Conservation (phyloP, 2,888 invertebrate genomes). For the Megamerina dolium region DNA sequence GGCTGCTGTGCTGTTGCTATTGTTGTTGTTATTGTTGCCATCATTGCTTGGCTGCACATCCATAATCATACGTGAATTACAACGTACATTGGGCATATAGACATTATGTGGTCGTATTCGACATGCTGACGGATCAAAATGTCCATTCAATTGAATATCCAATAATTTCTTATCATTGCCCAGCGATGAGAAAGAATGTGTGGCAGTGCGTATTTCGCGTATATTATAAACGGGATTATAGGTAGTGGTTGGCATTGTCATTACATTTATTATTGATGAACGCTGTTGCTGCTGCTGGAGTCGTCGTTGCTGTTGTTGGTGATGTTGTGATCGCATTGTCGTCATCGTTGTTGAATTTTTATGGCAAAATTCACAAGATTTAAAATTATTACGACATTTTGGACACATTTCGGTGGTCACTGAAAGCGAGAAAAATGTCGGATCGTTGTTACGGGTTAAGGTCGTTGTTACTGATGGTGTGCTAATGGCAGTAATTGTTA, state of each 20-base stretch:
- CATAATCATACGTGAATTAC: conserved; percentile 20
- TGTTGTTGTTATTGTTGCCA: conserved; percentile 10
- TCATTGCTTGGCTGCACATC: conserved; percentile 21
- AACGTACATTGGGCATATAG: conserved; percentile 7
- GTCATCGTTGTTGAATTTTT: conserved; percentile 33
- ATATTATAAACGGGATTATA: conserved; percentile 50
- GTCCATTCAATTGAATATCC: conserved; percentile 43
- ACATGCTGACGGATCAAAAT: conserved; percentile 28
- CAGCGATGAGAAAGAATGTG: conserved; percentile 48
- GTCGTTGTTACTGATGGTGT: background rate
- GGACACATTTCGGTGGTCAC: conserved; percentile 24
- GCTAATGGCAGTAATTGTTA: conserved; percentile 17
- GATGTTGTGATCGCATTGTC: background rate
- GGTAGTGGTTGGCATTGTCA: too few relatives aligned
- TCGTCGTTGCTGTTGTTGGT: background rate
- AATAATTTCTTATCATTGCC: conserved; percentile 48
- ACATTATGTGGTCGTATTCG: too few relatives aligned
- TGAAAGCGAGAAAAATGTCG: too few relatives aligned
- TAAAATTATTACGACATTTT: conserved; percentile 38
- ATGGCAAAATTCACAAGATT: conserved; percentile 42
- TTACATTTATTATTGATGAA: conserved; percentile 1
- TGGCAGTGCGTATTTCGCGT: conserved; percentile 46
- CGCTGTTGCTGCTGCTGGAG: conserved; percentile 6
- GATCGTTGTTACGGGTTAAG: background rate
- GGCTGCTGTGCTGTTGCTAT: conserved; percentile 2